These are phyloP conservation scores for Clarias magur DNA, from an alignment of 2,113 vertebrate species.

Conservation along the genomic window DNA sequence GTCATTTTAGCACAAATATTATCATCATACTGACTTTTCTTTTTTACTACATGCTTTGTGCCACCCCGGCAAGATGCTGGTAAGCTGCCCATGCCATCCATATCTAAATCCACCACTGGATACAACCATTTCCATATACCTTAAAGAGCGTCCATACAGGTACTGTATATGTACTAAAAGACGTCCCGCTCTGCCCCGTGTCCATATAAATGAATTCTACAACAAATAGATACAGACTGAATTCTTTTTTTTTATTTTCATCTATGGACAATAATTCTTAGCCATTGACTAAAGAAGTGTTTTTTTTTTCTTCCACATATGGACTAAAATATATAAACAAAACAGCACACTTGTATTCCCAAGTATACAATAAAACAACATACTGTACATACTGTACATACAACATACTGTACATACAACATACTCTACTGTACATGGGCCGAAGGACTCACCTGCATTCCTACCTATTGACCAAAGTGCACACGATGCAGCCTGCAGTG, in stretches of 20 bases:
- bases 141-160: neutral
- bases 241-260: neutral
- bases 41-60: too few relatives aligned
- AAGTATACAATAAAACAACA: too few relatives aligned
- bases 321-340: neutral
- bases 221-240: neutral
- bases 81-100: too few relatives aligned
- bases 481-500: neutral
- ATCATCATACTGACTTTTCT: too few relatives aligned
- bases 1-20: too few relatives aligned
- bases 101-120: neutral
- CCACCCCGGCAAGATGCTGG: too few relatives aligned
- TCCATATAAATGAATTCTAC: neutral
- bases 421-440: too few relatives aligned
- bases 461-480: neutral
- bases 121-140: neutral
- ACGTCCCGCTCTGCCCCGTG: neutral
- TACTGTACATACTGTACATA: too few relatives aligned
- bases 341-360: neutral
- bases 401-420: too few relatives aligned
- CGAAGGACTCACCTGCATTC: too few relatives aligned
- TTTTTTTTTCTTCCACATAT: neutral
- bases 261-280: too few relatives aligned
- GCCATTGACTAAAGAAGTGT: neutral
- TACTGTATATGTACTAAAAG: neutral